Conservation (phyloP, 1,140 invertebrate species). For the Drosophila bipectinata region DNA sequence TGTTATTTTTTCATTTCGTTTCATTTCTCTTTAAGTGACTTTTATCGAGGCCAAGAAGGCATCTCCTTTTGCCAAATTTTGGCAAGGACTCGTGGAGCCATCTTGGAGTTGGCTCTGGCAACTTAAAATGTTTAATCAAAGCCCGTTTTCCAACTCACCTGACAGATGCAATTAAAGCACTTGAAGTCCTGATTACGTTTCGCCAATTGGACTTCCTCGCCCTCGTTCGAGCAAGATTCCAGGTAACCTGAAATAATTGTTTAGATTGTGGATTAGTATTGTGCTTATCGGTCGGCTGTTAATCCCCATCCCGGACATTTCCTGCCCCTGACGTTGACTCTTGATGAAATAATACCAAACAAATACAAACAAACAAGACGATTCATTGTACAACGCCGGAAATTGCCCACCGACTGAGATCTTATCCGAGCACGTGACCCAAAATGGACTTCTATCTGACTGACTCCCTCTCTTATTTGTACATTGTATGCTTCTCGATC, state of each 20-base stretch:
- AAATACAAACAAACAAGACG: conserved; percentile 66
- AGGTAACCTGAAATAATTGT: conserved; percentile 59
- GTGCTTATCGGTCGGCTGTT: conserved; percentile 12
- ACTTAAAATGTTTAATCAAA: not conserved
- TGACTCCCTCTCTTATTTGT: not conserved
- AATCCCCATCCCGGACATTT: conserved; percentile 41
- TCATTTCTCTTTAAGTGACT: conserved; percentile 44
- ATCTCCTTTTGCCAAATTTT: conserved; percentile 48
- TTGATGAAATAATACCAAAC: conserved; percentile 56
- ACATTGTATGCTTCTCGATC: not conserved
- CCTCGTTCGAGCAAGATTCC: conserved; percentile 76
- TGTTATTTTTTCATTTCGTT: conserved; percentile 54
- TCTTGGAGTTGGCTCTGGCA: not conserved
- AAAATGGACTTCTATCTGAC: conserved; percentile 31
- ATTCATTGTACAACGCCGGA: conserved; percentile 76
- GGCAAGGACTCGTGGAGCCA: conserved; percentile 56
- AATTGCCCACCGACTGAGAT: conserved; percentile 78
- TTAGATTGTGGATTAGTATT: conserved; percentile 15
- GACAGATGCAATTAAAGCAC: conserved; percentile 76
- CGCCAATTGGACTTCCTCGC: conserved; percentile 68
- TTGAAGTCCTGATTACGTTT: conserved; percentile 64
- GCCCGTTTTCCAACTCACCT: conserved; percentile 53
- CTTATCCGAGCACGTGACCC: conserved; percentile 76
- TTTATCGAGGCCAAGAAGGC: conserved; percentile 56
- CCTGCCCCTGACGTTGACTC: conserved; percentile 47